phyloP scores from a whole-genome alignment of 1,140 invertebrate species.

The Bradynema listronoti region DNA sequence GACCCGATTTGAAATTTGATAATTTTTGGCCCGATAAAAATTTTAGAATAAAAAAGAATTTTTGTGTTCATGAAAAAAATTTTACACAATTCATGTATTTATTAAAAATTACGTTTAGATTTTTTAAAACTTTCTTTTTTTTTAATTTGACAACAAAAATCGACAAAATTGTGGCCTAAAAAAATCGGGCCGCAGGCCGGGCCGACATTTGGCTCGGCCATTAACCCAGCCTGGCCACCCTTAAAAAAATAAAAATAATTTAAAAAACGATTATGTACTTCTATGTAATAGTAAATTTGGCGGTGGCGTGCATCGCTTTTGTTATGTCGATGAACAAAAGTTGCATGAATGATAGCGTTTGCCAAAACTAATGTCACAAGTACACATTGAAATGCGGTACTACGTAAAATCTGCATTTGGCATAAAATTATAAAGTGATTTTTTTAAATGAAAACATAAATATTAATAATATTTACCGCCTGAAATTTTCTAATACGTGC shows the following conservation, averaged over 20 bases:
- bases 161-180: too few species aligned
- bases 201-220: slow-evolving; percentile 1
- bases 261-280: slow-evolving; percentile 62
- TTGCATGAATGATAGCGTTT: slow-evolving; percentile 88
- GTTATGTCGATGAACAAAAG: slow-evolving; percentile 91
- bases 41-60: too few species aligned
- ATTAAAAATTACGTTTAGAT: too few species aligned
- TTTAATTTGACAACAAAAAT: too few species aligned
- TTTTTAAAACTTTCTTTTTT: too few species aligned
- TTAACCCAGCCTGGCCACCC: not conserved
- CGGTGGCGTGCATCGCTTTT: slow-evolving; percentile 69
- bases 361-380: slow-evolving; percentile 88
- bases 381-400: slow-evolving; percentile 76
- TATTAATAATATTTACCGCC: slow-evolving; percentile 65
- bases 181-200: slow-evolving; percentile 8
- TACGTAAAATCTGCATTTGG: slow-evolving; percentile 68
- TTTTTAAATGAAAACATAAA: not conserved
- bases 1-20: too few species aligned
- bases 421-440: not conserved
- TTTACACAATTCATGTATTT: too few species aligned
- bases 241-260: not conserved
- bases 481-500: slow-evolving; percentile 63
- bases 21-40: too few species aligned
- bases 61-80: too few species aligned
- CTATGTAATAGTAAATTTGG: slow-evolving; percentile 82